Conservation (phyloP, 2,888 invertebrate genomes). For the Dolichomitus sp. region DNA sequence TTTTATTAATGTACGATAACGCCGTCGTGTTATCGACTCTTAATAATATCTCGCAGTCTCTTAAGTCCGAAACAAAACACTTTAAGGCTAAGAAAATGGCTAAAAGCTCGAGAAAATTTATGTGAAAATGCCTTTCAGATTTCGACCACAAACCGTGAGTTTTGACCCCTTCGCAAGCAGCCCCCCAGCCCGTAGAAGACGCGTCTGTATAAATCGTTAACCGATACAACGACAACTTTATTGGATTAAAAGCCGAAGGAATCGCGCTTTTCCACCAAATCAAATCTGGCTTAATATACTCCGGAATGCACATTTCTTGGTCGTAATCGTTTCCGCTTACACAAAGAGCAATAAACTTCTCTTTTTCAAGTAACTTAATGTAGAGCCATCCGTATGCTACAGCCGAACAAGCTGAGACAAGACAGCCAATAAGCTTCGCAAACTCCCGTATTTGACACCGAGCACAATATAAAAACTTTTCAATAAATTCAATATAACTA, state of each 20-base stretch:
- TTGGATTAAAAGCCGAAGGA: slow-evolving; percentile 34
- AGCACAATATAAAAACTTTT: slow-evolving; percentile 5
- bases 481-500: slow-evolving; percentile 8
- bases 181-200: slow-evolving; percentile 45
- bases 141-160: slow-evolving; percentile 39
- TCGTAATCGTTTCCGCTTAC: slow-evolving; percentile 47
- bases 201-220: slow-evolving; percentile 43
- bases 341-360: slow-evolving; percentile 55
- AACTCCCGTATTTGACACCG: slow-evolving; percentile 32
- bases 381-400: slow-evolving; percentile 67
- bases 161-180: slow-evolving; percentile 1
- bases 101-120: slow-evolving; percentile 28
- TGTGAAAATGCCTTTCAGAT: slow-evolving; percentile 5
- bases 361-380: slow-evolving; percentile 64
- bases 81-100: slow-evolving; percentile 19
- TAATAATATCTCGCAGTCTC: slow-evolving; percentile 18
- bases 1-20: slow-evolving; percentile 38
- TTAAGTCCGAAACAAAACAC: slow-evolving; percentile 13
- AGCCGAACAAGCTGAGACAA: slow-evolving; percentile 64
- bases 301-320: slow-evolving; percentile 17
- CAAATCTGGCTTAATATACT: slow-evolving; percentile 35
- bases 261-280: slow-evolving; percentile 37
- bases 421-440: slow-evolving; percentile 33
- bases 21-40: slow-evolving; percentile 38
- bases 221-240: background rate